These are phyloP conservation scores for Pollimyrus isidori DNA, from an alignment of 2,113 vertebrate species.

Conservation along the genomic window DNA sequence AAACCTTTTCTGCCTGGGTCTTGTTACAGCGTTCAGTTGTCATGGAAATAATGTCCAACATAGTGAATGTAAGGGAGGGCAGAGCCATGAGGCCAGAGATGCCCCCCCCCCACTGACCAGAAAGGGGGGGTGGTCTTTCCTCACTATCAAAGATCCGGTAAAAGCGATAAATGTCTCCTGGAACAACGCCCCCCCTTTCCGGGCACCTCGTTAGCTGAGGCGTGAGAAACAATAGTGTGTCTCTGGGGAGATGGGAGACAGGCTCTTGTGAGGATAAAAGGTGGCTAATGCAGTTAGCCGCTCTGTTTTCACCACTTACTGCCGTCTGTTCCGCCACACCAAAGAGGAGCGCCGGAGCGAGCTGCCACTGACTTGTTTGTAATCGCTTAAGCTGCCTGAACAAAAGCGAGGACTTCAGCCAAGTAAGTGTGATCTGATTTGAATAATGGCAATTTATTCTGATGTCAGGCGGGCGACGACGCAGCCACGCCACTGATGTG, in stretches of 20 bases:
- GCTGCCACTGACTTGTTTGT: neutral
- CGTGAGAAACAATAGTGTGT: neutral
- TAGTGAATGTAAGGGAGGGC: neutral
- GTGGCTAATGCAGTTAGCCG: conserved; percentile 6
- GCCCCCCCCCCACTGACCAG: neutral
- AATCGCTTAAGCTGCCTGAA: conserved; percentile 14
- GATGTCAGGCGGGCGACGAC: neutral
- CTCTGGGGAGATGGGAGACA: conserved; percentile 6
- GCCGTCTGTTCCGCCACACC: neutral
- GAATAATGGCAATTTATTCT: neutral
- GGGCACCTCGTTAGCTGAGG: neutral
- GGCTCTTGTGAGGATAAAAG: conserved; percentile 4
- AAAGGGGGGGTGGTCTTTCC: neutral
- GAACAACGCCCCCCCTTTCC: neutral
- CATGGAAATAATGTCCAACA: neutral
- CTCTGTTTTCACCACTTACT: conserved; percentile 9
- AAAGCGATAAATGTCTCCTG: neutral
- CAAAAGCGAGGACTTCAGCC: neutral
- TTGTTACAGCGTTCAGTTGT: neutral
- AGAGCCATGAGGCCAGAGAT: neutral
- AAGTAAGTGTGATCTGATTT: conserved; percentile 1
- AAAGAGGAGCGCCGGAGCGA: neutral
- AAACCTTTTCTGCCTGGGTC: neutral
- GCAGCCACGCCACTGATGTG: neutral
- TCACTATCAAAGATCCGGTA: conserved; percentile 3